Evolutionary conservation across 2,113 vertebrate genomes (phyloP), one percentile per base, ranked within the genome.

Genomic region (Emydura subglobosa): DNA sequence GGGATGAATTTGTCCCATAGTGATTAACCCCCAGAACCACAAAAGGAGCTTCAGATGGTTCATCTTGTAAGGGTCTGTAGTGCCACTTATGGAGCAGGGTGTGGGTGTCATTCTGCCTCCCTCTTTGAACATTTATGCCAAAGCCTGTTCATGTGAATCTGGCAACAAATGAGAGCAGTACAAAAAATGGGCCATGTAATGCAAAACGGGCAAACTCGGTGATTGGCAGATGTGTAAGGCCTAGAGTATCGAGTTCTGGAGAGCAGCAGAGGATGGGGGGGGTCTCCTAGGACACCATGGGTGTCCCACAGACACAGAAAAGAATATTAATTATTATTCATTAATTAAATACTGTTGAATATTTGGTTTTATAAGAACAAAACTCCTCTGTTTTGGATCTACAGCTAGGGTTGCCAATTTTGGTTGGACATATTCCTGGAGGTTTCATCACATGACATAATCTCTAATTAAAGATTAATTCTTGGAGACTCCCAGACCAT

Each of bases 311-410:
- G 7, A 42, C 34, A n/a, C 24, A 47, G 2, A 47, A 19, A 27
- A 81, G 53, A 57, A 7, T 53, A 88, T 93, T 92, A 92, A 87
- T 93, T 92, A 22, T n/a, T 95, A 2, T 93, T 95, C 96, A 86
- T 54, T 81, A 91, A 97, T 97, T 97, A 95, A 92, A 79, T 89
- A 6, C 79, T 95, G 94, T 92, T 95, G 16, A 91, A 12, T 94
- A 65, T 85, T 54, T 81, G 81, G 34, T n/a, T 68, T 68, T 68
- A 21, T n/a, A n/a, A 68, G 61, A 68, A n/a, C 17, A n/a, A 34
- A 68, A 21, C 34, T 68, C 16, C 34, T n/a, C 31, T 68, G 31
- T n/a, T 68, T 68, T 68, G 17, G 65, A 22, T 72, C 34, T 39
- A n/a, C 21, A 17, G 47, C 65, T 39, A 22, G 19, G 65, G 9